Evolutionary conservation across 2,797 vertebrate species (phyloP), one percentile per base, ranked within the genome.

Genomic region (Astyanax mexicanus): DNA sequence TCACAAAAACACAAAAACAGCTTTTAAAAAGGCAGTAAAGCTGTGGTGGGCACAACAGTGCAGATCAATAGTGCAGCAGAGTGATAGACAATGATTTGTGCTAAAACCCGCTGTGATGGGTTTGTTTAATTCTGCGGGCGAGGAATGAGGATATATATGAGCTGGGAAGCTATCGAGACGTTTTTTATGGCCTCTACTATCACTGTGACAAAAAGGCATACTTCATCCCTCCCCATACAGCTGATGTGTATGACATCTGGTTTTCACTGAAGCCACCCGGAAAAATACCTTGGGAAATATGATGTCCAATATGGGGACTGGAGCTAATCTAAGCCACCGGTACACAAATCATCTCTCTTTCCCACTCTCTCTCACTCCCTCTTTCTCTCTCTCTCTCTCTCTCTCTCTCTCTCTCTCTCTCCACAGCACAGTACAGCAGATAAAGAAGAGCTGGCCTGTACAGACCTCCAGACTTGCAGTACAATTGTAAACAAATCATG

Each of bases 261-360:
- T 85, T 84, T 88, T 88, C 85, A 85, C 82, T 84, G 78, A 84
- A 84, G 80, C 84, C 58, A 77, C 73, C 80, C 55, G 80, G 80
- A 81, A 86, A 88, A 88, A 88, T 84, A 86, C 84, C 87, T 80
- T 83, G 84, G 87, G 85, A 88, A 87, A 87, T 88, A 86, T 86
- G 84, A 88, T 84, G 86, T 86, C 83, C 85, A 86, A 87, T 85
- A 86, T 85, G 67, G 73, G 81, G 81, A 84, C 85, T 81, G 77
- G 83, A 86, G 85, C 85, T 86, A 84, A 86, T 88, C 85, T 86
- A 83, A 86, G 81, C 81, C 84, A 85, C 81, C 68, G 84, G 79
- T 86, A 86, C 84, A 86, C 83, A 87, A 88, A 87, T 88, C 85
- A 88, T 86, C 79, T 75, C 62, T 74, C 77, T 29, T n/a, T 13